Percentiles rank a stretch among this genome's conserved stretches.
Conservation (phyloP, 2,888 invertebrate genomes). For the Maniola hyperantus region DNA sequence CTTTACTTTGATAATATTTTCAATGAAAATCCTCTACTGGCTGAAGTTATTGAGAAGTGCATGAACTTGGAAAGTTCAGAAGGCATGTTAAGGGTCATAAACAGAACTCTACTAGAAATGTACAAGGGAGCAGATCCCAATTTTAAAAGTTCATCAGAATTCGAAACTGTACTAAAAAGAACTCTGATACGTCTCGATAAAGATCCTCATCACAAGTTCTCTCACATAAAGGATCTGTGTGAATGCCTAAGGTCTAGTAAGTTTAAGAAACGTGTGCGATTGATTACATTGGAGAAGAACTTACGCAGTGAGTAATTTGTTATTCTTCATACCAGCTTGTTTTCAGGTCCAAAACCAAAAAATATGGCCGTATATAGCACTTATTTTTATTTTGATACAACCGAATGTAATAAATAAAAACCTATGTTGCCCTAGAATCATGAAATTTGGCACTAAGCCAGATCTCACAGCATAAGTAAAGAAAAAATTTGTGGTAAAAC, state of each 20-base stretch:
- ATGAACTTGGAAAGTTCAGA: slow-evolving; percentile 48
- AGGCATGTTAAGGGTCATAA: slow-evolving; percentile 56
- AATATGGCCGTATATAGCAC: too few species aligned
- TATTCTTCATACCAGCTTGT: background rate
- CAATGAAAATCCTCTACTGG: slow-evolving; percentile 48
- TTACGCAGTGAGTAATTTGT: slow-evolving; percentile 39
- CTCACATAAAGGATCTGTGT: slow-evolving; percentile 56
- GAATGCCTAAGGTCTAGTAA: slow-evolving; percentile 49
- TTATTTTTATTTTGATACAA: too few species aligned
- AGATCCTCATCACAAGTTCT: slow-evolving; percentile 55
- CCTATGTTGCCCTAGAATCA: too few species aligned
- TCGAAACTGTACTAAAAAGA: slow-evolving; percentile 47
- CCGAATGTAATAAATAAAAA: too few species aligned
- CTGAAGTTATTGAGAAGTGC: slow-evolving; percentile 54
- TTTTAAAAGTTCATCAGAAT: slow-evolving; percentile 50
- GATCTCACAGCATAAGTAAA: too few species aligned
- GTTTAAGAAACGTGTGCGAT: slow-evolving; percentile 50
- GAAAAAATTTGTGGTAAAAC: too few species aligned
- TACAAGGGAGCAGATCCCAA: slow-evolving; percentile 47
- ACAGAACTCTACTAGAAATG: slow-evolving; percentile 50
- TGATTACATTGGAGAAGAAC: slow-evolving; percentile 52
- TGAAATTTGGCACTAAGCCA: too few species aligned
- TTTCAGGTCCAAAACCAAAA: too few species aligned
- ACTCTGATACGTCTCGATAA: slow-evolving; percentile 44
- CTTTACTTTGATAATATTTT: slow-evolving; percentile 25